phyloP scores from a whole-genome alignment of 2,797 vertebrate genomes.

The Meda fulgida region DNA sequence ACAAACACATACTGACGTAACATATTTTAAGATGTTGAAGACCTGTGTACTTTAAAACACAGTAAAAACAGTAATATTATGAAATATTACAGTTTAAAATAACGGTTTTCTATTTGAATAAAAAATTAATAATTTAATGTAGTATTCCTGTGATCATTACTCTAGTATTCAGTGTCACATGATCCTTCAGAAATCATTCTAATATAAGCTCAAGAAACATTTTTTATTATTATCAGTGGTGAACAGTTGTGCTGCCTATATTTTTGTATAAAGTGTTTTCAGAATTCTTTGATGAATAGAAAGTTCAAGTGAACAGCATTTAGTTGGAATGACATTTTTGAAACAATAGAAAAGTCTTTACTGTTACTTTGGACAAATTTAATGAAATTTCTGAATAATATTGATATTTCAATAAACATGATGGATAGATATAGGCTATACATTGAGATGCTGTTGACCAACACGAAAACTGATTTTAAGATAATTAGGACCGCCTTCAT shows the following conservation, averaged over 20 bases:
- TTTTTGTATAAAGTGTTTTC: not conserved
- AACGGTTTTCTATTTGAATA: not conserved
- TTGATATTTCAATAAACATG: not conserved
- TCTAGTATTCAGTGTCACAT: not conserved
- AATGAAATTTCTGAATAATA: too few relatives aligned
- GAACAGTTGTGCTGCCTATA: not conserved
- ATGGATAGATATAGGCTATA: not conserved
- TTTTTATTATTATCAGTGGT: not conserved
- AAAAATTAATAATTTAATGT: not conserved
- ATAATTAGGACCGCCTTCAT: not conserved
- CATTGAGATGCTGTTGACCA: not conserved
- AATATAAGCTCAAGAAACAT: not conserved
- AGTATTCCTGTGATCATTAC: not conserved
- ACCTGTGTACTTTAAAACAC: conserved; percentile 45
- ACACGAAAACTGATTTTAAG: not conserved
- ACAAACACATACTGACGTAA: not conserved
- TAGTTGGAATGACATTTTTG: not conserved
- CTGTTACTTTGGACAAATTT: not conserved
- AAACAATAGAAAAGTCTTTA: not conserved
- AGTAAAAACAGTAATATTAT: not conserved
- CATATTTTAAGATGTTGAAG: not conserved
- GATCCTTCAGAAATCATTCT: not conserved
- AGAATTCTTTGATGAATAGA: not conserved
- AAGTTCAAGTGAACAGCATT: not conserved
- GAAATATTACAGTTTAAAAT: not conserved